These are phyloP conservation scores for Leptinotarsa tumamoca DNA, from an alignment of 2,888 invertebrate genomes.

Conservation along the genomic window DNA sequence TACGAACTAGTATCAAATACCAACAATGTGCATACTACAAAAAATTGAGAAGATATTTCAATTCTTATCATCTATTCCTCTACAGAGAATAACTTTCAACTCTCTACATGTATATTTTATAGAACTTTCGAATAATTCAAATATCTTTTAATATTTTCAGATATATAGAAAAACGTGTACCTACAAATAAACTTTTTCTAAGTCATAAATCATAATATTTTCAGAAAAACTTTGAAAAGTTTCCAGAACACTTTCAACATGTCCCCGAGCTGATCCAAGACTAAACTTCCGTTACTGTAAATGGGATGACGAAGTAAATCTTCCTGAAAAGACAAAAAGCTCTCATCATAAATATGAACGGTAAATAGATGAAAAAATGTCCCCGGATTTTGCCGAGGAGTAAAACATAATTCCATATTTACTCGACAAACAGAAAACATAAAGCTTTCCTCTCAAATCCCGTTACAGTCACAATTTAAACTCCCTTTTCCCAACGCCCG, in stretches of 20 bases:
- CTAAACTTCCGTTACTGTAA: not conserved
- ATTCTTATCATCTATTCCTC: no score
- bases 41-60: no score
- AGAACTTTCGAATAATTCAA: no score
- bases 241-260: not conserved
- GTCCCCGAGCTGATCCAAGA: not conserved
- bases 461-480: constrained; percentile 13
- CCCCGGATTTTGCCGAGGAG: not conserved
- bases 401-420: constrained; percentile 25
- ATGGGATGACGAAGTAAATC: not conserved
- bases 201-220: no score
- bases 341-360: constrained; percentile 12
- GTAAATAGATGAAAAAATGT: constrained; percentile 21
- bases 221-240: no score
- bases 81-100: no score
- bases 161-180: no score
- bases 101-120: no score
- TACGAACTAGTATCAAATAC: no score
- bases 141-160: no score
- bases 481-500: not conserved
- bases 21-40: no score
- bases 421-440: constrained; percentile 21
- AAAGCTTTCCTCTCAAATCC: constrained; percentile 21
- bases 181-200: no score
- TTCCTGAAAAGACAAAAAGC: constrained; percentile 6